Evolutionary conservation across 1,140 invertebrate genomes (phyloP).

Genomic region (Teleopsis dalmanni): DNA sequence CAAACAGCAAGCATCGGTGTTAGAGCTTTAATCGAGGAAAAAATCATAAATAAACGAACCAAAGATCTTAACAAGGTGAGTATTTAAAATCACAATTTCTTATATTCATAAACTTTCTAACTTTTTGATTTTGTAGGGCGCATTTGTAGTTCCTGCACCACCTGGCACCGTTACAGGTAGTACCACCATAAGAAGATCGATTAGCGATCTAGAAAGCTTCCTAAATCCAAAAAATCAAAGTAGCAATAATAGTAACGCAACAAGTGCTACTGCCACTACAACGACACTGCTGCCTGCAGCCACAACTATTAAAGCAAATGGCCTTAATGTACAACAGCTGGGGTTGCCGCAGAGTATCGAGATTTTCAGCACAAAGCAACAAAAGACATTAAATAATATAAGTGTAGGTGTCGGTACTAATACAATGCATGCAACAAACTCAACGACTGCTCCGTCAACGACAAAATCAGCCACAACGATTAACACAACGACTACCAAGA

Average conservation of each 20-base stretch:
- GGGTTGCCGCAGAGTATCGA: slow-evolving; percentile 37
- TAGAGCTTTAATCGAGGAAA: slow-evolving; percentile 80
- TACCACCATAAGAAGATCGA: slow-evolving; percentile 30
- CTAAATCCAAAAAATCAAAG: slow-evolving; percentile 29
- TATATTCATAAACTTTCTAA: no score
- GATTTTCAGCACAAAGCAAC: slow-evolving; percentile 29
- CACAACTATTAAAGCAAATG: slow-evolving; percentile 34
- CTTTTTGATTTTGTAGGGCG: slow-evolving; percentile 24
- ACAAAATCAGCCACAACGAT: slow-evolving; percentile 11
- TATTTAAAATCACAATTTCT: background rate
- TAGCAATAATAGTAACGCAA: slow-evolving; percentile 11
- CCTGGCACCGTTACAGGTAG: slow-evolving; percentile 18
- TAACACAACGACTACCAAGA: slow-evolving; percentile 17
- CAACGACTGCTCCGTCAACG: slow-evolving; percentile 5
- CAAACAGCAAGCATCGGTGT: slow-evolving; percentile 84
- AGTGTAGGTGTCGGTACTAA: slow-evolving; percentile 2
- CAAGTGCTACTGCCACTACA: slow-evolving; percentile 20
- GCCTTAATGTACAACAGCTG: slow-evolving; percentile 26
- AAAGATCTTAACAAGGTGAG: slow-evolving; percentile 42
- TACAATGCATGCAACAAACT: background rate
- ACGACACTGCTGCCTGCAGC: slow-evolving; percentile 23
- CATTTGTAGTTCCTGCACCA: slow-evolving; percentile 42
- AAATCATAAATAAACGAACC: slow-evolving; percentile 74
- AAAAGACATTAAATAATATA: slow-evolving; percentile 12
- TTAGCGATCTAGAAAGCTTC: slow-evolving; percentile 39